Base-by-base conservation (phyloP, 2,888 invertebrate genomes). In the Zootermopsis nevadensis region DNA sequence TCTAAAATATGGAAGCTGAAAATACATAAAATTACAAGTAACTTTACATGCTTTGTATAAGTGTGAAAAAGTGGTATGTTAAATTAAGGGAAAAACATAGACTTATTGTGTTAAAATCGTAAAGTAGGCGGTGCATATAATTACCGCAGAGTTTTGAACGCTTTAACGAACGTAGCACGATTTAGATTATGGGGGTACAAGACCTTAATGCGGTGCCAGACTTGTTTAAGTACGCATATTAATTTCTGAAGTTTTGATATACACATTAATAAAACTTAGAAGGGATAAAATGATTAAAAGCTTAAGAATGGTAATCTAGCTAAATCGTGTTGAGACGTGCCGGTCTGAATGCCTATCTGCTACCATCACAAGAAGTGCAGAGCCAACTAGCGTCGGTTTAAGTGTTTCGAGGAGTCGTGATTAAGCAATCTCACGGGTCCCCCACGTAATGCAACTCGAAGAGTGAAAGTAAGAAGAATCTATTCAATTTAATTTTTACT, bases 401-500 rank as follows among this genome's bases (percentile, higher is more conserved):
- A 53, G 60, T n/a, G 60, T 60, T n/a, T 60, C n/a, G 27, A n/a
- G 60, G 12, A 60, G 12, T 60, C 60, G 60, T 60, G 60, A 60
- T 60, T 60, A 27, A 60, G n/a, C 27, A 60, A 60, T 60, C 60
- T n/a, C 60, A 60, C 3, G n/a, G 6, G 1, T 27, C 27, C n/a
- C 60, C 60, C 60, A 60, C 60, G 60, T 60, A 60, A 60, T 27
- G 19, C 15, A 48, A 48, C 48, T 48, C 42, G 2, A 42, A 1
- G 31, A 77, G 53, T 30, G 77, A 77, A 77, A 55, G 55, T 19
- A 53, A 38, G 77, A 31, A 30, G 48, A 77, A 31, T 53, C 77
- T 77, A 77, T 53, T 77, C 77, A 77, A 55, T 55, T 77, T 31
- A 31, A 48, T 77, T 77, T 77, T 22, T 53, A 55, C 55, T 53